A percentile compares a stretch with the other conserved stretches of the same genome.
Evolutionary conservation across 2,113 vertebrate species (phyloP).

Genomic region (Galbula dea): DNA sequence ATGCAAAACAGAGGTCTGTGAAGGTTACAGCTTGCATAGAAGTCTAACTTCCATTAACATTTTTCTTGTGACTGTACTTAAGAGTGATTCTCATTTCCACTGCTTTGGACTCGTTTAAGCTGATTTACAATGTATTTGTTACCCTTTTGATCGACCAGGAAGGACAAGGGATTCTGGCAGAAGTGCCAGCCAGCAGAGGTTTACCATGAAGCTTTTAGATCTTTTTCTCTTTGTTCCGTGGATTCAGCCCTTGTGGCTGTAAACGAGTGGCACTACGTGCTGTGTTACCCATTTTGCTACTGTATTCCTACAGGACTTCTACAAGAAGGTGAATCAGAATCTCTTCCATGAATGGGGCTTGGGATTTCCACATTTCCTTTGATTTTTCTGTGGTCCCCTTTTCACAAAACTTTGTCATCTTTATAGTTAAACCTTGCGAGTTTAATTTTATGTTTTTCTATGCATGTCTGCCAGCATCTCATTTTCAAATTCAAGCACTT

Average conservation of each 20-base stretch:
- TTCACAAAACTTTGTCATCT: not conserved
- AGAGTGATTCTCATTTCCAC: not conserved
- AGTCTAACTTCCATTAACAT: not conserved
- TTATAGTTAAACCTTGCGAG: not conserved
- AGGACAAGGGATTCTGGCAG: not conserved
- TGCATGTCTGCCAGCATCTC: not conserved
- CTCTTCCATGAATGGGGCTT: not conserved
- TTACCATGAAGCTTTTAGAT: not conserved
- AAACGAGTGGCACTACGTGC: not conserved
- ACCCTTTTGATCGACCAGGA: not conserved
- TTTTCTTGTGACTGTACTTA: not conserved
- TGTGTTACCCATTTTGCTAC: not conserved
- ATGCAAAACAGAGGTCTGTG: not conserved
- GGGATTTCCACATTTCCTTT: not conserved
- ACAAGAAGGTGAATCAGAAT: not conserved
- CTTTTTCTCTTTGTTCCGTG: not conserved
- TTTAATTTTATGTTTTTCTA: not conserved
- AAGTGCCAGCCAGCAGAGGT: not conserved
- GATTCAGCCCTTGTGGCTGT: not conserved
- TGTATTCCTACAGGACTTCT: not conserved
- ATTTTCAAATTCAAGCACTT: not conserved
- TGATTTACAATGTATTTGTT: not conserved
- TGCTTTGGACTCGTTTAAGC: not conserved
- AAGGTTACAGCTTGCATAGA: not conserved
- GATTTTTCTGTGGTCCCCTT: not conserved